phyloP scores from a whole-genome alignment of 2,888 invertebrate genomes.

The Carcina quercana region DNA sequence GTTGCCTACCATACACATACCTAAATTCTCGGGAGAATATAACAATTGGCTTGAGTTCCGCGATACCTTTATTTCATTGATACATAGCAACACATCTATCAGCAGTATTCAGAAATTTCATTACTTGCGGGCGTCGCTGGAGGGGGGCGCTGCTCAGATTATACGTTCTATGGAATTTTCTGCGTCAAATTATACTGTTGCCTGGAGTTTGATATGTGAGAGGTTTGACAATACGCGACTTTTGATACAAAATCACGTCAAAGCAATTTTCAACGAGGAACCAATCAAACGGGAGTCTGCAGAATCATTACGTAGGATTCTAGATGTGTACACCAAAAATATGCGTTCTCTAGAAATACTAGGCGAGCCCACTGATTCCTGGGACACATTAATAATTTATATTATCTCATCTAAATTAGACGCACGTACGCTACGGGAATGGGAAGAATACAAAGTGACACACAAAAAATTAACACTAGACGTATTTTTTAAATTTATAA shows the following conservation, averaged over 20 bases:
- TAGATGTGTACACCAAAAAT: conserved; percentile 12
- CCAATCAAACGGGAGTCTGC: conserved; percentile 9
- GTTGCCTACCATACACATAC: conserved; percentile 4
- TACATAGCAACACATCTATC: conserved; percentile 10
- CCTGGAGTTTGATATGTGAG: conserved; percentile 12
- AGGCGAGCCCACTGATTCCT: conserved; percentile 11
- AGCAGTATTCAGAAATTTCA: conserved; percentile 2
- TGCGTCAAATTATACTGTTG: conserved; percentile 8
- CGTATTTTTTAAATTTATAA: conserved; percentile 15
- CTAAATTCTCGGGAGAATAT: conserved; percentile 7
- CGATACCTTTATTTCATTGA: conserved; percentile 11
- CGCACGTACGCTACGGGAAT: conserved; percentile 6
- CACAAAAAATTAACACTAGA: conserved; percentile 10
- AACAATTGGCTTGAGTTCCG: conserved; percentile 9
- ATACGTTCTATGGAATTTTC: conserved; percentile 10
- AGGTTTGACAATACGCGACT: conserved; percentile 12
- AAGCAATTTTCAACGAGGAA: conserved; percentile 11
- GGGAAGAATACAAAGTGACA: conserved; percentile 17
- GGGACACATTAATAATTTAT: conserved; percentile 15
- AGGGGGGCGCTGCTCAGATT: conserved; percentile 8
- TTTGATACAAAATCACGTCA: conserved; percentile 13
- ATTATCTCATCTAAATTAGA: conserved; percentile 13
- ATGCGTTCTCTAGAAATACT: conserved; percentile 9
- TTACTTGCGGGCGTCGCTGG: conserved; percentile 7
- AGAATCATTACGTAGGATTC: conserved; percentile 7